These are phyloP conservation scores for Poeciliopsis turrubarensis DNA, from an alignment of 2,113 vertebrate genomes.

Conservation along the genomic window DNA sequence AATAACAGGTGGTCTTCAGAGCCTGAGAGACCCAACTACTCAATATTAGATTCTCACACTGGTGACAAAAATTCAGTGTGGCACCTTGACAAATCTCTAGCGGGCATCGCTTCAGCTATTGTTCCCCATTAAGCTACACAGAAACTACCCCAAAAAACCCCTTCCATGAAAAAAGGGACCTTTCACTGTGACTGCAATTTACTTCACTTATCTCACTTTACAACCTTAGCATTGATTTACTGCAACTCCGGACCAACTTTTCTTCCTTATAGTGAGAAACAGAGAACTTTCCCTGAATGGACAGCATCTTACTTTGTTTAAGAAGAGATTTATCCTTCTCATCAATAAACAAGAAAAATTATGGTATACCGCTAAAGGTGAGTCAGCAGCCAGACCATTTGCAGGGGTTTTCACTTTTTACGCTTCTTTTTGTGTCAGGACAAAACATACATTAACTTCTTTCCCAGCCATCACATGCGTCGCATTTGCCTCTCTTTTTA, in stretches of 20 bases:
- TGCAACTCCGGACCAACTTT: not conserved
- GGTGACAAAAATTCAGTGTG: conserved; percentile 30
- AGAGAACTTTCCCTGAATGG: not conserved
- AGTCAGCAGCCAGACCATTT: not conserved
- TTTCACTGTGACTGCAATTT: conserved; percentile 2
- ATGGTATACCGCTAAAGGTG: not conserved
- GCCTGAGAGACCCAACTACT: conserved; percentile 38
- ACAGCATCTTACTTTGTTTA: not conserved
- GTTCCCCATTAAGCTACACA: conserved; percentile 19
- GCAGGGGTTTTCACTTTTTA: not conserved
- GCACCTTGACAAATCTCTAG: conserved; percentile 32
- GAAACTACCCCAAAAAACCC: not conserved
- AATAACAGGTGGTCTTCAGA: conserved; percentile 66
- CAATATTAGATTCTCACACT: conserved; percentile 62
- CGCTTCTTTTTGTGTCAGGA: too few relatives aligned
- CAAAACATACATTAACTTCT: too few relatives aligned
- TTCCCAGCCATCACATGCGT: too few relatives aligned
- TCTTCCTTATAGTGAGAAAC: not conserved
- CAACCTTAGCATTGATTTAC: not conserved
- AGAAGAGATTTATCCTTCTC: not conserved
- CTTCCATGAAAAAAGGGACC: not conserved
- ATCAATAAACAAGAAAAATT: not conserved
- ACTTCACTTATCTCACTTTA: not conserved
- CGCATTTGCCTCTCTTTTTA: too few relatives aligned
- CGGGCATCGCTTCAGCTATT: conserved; percentile 41